These are phyloP conservation scores for Rhinoraja longicauda DNA, from an alignment of 2,797 vertebrate species.

Conservation along the genomic window DNA sequence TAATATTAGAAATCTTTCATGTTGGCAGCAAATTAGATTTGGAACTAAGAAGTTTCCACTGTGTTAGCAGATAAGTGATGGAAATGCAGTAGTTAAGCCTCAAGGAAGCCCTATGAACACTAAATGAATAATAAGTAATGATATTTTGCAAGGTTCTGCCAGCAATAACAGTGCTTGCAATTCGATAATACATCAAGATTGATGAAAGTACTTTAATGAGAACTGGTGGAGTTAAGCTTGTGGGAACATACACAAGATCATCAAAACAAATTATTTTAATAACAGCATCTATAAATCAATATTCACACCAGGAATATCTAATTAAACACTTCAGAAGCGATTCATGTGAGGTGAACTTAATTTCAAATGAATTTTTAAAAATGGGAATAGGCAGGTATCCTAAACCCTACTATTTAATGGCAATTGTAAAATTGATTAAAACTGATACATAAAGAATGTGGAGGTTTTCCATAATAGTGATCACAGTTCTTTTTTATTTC, in stretches of 20 bases:
- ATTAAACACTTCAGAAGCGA: background rate
- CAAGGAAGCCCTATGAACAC: background rate
- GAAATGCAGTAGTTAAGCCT: constrained; percentile 22
- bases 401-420: background rate
- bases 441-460: too few species aligned
- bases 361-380: background rate
- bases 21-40: constrained; percentile 23
- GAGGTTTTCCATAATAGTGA: background rate
- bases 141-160: constrained; percentile 30
- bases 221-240: background rate
- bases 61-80: constrained; percentile 31
- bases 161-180: background rate
- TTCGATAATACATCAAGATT: background rate
- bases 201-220: constrained; percentile 22
- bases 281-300: constrained; percentile 32
- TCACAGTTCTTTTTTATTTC: background rate
- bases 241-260: constrained; percentile 22
- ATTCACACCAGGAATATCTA: constrained; percentile 24
- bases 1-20: constrained; percentile 27
- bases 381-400: background rate
- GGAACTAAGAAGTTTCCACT: background rate
- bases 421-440: background rate
- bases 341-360: background rate
- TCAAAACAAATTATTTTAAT: constrained; percentile 11
- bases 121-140: constrained; percentile 31